phyloP scores from a whole-genome alignment of 2,888 invertebrate species.

The Conomelus anceps region DNA sequence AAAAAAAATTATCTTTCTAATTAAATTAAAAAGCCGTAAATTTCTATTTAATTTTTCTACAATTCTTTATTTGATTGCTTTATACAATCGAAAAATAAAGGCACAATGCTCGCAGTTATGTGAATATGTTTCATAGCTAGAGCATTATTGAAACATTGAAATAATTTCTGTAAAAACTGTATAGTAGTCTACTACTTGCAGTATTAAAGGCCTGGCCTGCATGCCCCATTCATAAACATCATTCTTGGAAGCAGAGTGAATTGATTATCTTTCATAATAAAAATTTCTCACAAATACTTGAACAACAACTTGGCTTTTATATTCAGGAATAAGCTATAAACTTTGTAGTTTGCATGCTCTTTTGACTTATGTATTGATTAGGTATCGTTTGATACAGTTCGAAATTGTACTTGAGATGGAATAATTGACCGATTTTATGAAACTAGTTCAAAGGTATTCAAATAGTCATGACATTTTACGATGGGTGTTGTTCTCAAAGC shows the following conservation, averaged over 20 bases:
- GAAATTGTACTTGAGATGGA: neutral
- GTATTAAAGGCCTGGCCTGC: no score
- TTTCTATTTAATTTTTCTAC: no score
- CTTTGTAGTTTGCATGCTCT: neutral
- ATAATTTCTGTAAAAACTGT: no score
- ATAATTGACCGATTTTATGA: neutral
- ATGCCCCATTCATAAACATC: no score
- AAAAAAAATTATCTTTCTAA: no score
- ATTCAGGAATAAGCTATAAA: neutral
- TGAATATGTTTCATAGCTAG: no score
- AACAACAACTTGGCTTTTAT: neutral
- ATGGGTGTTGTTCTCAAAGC: neutral
- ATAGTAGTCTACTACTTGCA: no score
- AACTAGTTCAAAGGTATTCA: neutral
- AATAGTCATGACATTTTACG: neutral
- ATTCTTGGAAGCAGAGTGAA: no score
- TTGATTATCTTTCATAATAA: neutral
- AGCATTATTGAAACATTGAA: no score
- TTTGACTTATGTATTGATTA: neutral
- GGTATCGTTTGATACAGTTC: neutral
- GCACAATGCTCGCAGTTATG: no score
- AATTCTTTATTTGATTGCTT: no score
- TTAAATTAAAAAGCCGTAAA: no score
- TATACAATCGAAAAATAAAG: neutral
- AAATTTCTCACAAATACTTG: neutral